Evolutionary conservation across 2,113 vertebrate genomes (phyloP), one percentile per base, ranked within the genome.

Genomic region (Saguinus midas): DNA sequence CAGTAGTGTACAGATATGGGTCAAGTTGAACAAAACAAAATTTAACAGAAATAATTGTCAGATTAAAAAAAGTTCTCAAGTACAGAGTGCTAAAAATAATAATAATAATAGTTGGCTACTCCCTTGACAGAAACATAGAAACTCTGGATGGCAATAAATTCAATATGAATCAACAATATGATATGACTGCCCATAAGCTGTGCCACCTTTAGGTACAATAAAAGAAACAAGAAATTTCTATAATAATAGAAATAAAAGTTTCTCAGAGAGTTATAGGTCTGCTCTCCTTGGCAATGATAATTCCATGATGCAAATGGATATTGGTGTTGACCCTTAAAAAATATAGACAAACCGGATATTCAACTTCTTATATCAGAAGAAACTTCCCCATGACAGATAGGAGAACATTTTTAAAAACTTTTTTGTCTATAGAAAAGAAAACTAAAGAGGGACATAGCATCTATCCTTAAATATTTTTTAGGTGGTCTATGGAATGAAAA

Each of bases 11-110:
- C 76, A 93, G 52, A 58, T 20, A 82, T 48, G 12, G 72, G 43
- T 81, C 76, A 94, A 76, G 79, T 45, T 73, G 58, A 92, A 94
- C 64, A 85, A 95, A 97, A 1, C 72, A 37, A 97, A 96, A 96
- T 92, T 88, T 90, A 94, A 92, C 50, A 92, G 55, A 95, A 45
- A 14, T 50, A 96, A 96, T 40, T 83, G 57, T 91, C 88, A 16
- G 35, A 87, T 72, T 29, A 81, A 96, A 95, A 95, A 82, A 14
- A 82, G 5, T 78, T 85, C 32, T 17, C 55, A 86, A 72, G 29
- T 58, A 89, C 6, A 79, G 25, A 81, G 35, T 87, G 7, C 70
- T 90, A 27, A 9, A 32, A 29, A n/a, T 35, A 20, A 55, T 16
- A 76, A 43, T 45, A 70, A 58, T 8, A 5, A 2, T 20, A 64